Conservation (phyloP, 2,113 vertebrate species). For the Muntiacus reevesi region DNA sequence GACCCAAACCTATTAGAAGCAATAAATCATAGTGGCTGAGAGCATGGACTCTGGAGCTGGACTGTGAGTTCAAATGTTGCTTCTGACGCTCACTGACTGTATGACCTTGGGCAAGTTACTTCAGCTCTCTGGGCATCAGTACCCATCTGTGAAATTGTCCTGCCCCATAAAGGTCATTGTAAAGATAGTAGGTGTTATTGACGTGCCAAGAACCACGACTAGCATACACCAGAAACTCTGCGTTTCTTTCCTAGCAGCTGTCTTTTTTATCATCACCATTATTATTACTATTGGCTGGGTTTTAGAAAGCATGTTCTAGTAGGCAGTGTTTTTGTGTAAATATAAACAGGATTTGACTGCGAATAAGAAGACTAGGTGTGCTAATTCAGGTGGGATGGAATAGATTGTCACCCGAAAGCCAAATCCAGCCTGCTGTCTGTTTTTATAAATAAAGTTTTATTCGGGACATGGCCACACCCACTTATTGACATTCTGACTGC, state of each 20-base stretch:
- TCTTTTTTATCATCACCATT: background rate
- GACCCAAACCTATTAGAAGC: background rate
- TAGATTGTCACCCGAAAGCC: background rate
- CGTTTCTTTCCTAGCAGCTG: background rate
- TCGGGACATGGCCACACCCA: background rate
- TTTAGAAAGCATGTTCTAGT: background rate
- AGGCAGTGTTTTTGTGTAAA: background rate
- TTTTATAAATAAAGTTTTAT: conserved; percentile 2
- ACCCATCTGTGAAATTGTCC: background rate
- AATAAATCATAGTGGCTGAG: background rate
- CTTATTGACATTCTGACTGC: background rate
- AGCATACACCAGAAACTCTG: background rate
- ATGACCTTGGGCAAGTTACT: background rate
- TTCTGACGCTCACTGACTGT: background rate
- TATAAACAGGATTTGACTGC: background rate
- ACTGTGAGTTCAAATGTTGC: background rate
- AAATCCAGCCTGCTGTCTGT: background rate
- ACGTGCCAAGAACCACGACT: background rate
- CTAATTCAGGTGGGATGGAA: background rate
- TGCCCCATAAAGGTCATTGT: background rate
- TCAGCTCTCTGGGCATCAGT: background rate
- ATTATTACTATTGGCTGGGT: background rate
- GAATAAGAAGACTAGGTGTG: background rate
- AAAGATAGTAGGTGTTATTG: background rate
- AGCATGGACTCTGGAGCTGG: background rate